A percentile compares a stretch with the other conserved stretches of the same genome.
These are phyloP conservation scores for Corvus cornix DNA, from an alignment of 2,113 vertebrate species.

Conservation along the genomic window DNA sequence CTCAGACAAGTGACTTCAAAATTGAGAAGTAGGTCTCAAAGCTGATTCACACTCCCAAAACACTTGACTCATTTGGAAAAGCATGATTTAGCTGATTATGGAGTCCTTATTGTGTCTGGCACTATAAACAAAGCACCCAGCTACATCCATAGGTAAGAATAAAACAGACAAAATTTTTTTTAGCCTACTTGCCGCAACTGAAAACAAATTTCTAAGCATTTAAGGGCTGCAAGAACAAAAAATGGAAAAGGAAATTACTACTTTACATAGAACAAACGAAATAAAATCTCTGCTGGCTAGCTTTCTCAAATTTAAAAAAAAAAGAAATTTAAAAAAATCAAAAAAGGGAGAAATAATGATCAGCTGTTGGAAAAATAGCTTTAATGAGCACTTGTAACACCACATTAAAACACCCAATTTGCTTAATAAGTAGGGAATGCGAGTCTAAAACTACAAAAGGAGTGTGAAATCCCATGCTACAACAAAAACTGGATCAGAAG, in stretches of 20 bases:
- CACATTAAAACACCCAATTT: constrained; percentile 56
- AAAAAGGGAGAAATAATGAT: constrained; percentile 53
- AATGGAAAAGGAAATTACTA: constrained; percentile 10
- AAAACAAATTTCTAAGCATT: not conserved
- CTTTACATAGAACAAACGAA: constrained; percentile 40
- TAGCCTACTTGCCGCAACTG: not conserved
- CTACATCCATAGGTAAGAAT: constrained; percentile 12
- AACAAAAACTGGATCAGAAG: constrained; percentile 9
- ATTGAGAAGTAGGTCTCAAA: not conserved
- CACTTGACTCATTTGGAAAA: constrained; percentile 5
- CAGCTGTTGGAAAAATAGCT: constrained; percentile 64
- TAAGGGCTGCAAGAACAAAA: constrained; percentile 15
- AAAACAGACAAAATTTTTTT: not conserved
- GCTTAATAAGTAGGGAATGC: constrained; percentile 54
- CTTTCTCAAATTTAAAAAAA: not conserved
- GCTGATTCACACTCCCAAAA: not conserved
- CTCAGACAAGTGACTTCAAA: not conserved
- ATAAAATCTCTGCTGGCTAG: constrained; percentile 43
- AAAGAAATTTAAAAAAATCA: not conserved
- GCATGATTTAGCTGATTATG: not conserved
- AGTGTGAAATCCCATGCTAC: not conserved
- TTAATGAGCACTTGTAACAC: constrained; percentile 62
- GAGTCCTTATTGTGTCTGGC: not conserved
- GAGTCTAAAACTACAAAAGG: constrained; percentile 51
- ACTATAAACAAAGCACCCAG: not conserved